These are phyloP conservation scores for Colletes latitarsis DNA, from an alignment of 1,140 invertebrate species.

Conservation along the genomic window DNA sequence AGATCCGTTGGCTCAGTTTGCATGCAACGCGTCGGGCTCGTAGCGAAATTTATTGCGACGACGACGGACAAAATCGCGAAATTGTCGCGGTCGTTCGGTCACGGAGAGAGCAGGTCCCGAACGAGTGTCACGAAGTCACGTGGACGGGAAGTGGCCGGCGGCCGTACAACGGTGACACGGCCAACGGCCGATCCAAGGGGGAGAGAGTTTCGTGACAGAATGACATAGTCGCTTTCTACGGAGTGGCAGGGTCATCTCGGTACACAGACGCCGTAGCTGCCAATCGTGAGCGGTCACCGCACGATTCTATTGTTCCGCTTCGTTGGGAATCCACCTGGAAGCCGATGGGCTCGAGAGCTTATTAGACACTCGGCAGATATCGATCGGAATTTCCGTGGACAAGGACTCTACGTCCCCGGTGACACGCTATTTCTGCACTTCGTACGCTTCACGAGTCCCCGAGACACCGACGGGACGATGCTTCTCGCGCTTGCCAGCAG, in stretches of 20 bases:
- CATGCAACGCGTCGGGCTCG: too few relatives aligned
- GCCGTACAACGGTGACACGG: conserved; percentile 30
- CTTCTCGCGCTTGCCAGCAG: too few relatives aligned
- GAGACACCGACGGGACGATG: too few relatives aligned
- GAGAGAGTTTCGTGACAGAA: conserved; percentile 56
- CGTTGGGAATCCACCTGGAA: not conserved
- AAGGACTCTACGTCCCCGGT: not conserved
- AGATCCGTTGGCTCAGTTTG: too few relatives aligned
- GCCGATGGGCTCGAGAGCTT: not conserved
- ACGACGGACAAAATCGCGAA: not conserved
- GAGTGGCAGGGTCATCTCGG: conserved; percentile 54
- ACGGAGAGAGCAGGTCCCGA: conserved; percentile 11
- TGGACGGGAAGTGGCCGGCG: conserved; percentile 43
- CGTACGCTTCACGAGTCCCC: too few relatives aligned
- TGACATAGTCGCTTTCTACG: conserved; percentile 64
- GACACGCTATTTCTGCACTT: too few relatives aligned
- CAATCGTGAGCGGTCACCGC: conserved; percentile 59
- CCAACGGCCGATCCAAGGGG: not conserved
- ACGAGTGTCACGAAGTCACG: conserved; percentile 52
- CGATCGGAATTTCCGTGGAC: not conserved
- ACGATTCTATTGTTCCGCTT: conserved; percentile 61
- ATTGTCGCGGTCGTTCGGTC: conserved; percentile 12
- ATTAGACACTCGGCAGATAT: not conserved
- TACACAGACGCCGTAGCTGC: conserved; percentile 43
- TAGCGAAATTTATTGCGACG: too few relatives aligned